Conservation (phyloP, 2,113 vertebrate genomes). For the Pomatostomus ruficeps region DNA sequence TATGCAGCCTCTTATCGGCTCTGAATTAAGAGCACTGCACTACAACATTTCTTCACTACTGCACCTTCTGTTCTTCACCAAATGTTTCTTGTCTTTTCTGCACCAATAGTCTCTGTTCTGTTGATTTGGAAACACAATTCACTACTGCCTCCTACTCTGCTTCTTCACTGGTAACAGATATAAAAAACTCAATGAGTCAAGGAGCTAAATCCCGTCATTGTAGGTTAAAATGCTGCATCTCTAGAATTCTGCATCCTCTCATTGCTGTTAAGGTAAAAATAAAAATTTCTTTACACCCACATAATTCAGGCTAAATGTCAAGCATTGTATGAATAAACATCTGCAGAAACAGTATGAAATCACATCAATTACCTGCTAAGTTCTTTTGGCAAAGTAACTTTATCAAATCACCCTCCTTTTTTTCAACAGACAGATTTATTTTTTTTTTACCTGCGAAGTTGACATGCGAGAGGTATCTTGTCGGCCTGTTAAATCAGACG, state of each 20-base stretch:
- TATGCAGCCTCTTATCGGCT: not conserved
- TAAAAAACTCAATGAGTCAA: not conserved
- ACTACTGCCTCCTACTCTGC: not conserved
- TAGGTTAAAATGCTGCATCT: not conserved
- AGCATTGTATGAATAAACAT: not conserved
- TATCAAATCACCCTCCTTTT: not conserved
- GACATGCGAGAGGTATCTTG: slow-evolving; percentile 96
- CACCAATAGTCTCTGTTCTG: not conserved
- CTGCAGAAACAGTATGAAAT: not conserved
- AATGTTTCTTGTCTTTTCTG: not conserved
- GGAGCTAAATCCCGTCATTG: not conserved
- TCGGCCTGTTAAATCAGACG: slow-evolving; percentile 89
- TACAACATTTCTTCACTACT: not conserved
- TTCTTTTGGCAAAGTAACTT: not conserved
- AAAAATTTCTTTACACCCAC: not conserved
- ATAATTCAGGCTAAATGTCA: not conserved
- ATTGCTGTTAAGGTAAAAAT: not conserved
- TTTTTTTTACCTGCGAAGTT: slow-evolving; percentile 87
- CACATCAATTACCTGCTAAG: not conserved
- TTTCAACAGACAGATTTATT: not conserved
- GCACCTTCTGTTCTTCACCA: not conserved
- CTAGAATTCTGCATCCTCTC: not conserved
- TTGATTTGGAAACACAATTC: not conserved
- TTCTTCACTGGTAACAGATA: not conserved
- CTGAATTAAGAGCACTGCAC: not conserved